These are phyloP conservation scores for Procambarus virginalis DNA, from an alignment of 1,140 invertebrate species.

Conservation along the genomic window DNA sequence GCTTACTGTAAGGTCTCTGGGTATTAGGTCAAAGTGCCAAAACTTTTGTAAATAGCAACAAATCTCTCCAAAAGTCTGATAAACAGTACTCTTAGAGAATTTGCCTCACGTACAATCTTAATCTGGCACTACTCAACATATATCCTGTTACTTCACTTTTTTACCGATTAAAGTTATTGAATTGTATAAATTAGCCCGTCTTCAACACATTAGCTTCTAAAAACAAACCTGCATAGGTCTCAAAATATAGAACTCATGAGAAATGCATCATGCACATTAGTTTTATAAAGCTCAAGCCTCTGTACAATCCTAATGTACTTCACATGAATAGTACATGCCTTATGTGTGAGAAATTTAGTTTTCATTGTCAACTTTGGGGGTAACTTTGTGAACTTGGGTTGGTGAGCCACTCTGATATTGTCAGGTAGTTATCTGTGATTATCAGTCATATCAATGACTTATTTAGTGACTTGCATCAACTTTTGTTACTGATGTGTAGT, in stretches of 20 bases:
- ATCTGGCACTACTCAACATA: not conserved
- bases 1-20: not conserved
- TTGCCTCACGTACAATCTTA: not conserved
- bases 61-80: not conserved
- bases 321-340: not conserved
- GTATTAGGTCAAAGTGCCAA: slow-evolving; percentile 36
- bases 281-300: not conserved
- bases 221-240: not conserved
- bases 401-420: not conserved
- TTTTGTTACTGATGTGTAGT: not conserved
- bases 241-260: not conserved
- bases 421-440: slow-evolving; percentile 15
- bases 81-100: not conserved
- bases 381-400: not conserved
- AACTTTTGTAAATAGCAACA: slow-evolving; percentile 25
- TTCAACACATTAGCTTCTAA: not conserved
- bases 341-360: not conserved
- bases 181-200: too few relatives aligned
- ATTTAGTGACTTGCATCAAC: not conserved
- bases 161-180: not conserved
- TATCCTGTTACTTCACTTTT: not conserved
- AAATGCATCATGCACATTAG: not conserved
- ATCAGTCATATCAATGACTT: not conserved
- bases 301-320: not conserved
- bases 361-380: not conserved